Percentiles rank a stretch among this genome's conserved stretches.
phyloP scores from a whole-genome alignment of 2,888 invertebrate genomes.

The Rotaria magnacalcarata region DNA sequence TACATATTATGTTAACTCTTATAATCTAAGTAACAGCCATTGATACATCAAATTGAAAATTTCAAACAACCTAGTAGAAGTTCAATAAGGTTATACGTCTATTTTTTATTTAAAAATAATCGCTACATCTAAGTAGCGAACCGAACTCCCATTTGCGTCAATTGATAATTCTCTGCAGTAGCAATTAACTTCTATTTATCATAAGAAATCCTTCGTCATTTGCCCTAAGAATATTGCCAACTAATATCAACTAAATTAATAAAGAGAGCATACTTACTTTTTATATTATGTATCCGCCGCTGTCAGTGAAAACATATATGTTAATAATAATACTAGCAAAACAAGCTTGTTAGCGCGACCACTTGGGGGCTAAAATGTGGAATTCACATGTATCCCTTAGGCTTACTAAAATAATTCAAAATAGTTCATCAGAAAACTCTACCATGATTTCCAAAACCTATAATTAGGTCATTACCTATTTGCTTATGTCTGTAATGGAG shows the following conservation, averaged over 20 bases:
- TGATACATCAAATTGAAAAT: conserved; percentile 8
- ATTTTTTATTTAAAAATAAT: conserved; percentile 68
- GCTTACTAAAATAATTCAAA: too few relatives aligned
- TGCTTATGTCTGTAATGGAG: too few relatives aligned
- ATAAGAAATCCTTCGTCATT: not conserved
- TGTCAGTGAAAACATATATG: not conserved
- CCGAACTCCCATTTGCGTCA: conserved; percentile 86
- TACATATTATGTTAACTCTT: too few relatives aligned
- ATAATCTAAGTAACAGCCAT: too few relatives aligned
- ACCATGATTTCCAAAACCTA: too few relatives aligned
- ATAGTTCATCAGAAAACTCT: too few relatives aligned
- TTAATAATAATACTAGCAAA: not conserved
- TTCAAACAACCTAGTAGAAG: conserved; percentile 33
- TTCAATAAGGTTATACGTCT: conserved; percentile 73
- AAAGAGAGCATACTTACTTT: not conserved
- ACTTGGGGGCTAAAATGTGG: too few relatives aligned
- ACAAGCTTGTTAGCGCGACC: too few relatives aligned
- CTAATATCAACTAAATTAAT: not conserved
- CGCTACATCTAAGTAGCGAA: conserved; percentile 79
- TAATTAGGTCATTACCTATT: too few relatives aligned
- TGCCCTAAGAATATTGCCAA: not conserved
- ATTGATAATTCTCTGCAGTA: conserved; percentile 64
- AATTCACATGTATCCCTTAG: too few relatives aligned
- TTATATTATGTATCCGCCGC: not conserved
- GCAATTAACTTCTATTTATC: not conserved